These are phyloP conservation scores for Platycercus adscitus DNA, from an alignment of 2,113 vertebrate species.

Conservation along the genomic window DNA sequence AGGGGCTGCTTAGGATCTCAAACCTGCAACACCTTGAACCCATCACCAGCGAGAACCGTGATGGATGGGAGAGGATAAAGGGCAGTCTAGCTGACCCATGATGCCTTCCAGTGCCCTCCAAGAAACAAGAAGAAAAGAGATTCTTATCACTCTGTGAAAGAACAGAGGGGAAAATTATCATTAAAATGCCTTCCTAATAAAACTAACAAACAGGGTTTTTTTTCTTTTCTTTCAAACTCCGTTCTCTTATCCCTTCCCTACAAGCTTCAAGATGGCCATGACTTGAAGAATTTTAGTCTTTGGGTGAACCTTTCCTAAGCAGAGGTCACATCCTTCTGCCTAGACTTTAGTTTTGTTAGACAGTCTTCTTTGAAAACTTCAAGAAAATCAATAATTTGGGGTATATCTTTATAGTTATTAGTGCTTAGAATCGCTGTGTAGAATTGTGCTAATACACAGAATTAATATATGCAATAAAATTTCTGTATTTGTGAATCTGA, in stretches of 20 bases:
- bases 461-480: not conserved
- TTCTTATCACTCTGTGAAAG: slow-evolving; percentile 66
- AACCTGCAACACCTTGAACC: slow-evolving; percentile 71
- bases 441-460: not conserved
- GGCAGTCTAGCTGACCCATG: slow-evolving; percentile 63
- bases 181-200: slow-evolving; percentile 69
- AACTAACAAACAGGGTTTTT: slow-evolving; percentile 63
- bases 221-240: slow-evolving; percentile 36
- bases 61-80: slow-evolving; percentile 72
- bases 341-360: not conserved
- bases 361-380: not conserved
- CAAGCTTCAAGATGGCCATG: slow-evolving; percentile 45
- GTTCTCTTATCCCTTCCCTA: slow-evolving; percentile 39
- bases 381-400: not conserved
- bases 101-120: slow-evolving; percentile 66
- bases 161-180: slow-evolving; percentile 65
- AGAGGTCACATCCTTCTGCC: slow-evolving; percentile 46
- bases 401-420: not conserved
- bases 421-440: not conserved
- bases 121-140: slow-evolving; percentile 67
- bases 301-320: slow-evolving; percentile 34
- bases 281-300: slow-evolving; percentile 56
- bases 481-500: not conserved
- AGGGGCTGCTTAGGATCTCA: slow-evolving; percentile 70
- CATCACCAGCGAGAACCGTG: slow-evolving; percentile 64